Evolutionary conservation across 2,113 vertebrate species (phyloP).

Genomic region (rabbit (Oryctolagus cuniculus)): mOryCun1.1 NC_091436.1:11830001-11830500

Average conservation of each 20-base stretch:
- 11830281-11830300: not conserved
- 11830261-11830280: not conserved
- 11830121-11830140: not conserved
- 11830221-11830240: not conserved
- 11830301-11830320: not conserved
- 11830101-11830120: not conserved
- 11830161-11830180: not conserved
- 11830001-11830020: conserved; percentile 59
- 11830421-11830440: conserved; percentile 76
- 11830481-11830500: not conserved
- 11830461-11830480: conserved; percentile 65
- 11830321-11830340: not conserved
- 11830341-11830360: conserved; percentile 50
- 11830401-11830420: conserved; percentile 64
- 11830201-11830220: not conserved
- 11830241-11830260: not conserved
- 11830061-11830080: not conserved
- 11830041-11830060: conserved; percentile 34
- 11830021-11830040: conserved; percentile 51
- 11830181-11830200: not conserved
- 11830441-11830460: conserved; percentile 74
- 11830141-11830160: not conserved
- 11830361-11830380: conserved; percentile 45
- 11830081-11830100: not conserved
- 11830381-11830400: conserved; percentile 61